A percentile compares a stretch with the other conserved stretches of the same genome.
Conservation (phyloP, 2,113 vertebrate species). For the Mormyrus iriodes region DNA sequence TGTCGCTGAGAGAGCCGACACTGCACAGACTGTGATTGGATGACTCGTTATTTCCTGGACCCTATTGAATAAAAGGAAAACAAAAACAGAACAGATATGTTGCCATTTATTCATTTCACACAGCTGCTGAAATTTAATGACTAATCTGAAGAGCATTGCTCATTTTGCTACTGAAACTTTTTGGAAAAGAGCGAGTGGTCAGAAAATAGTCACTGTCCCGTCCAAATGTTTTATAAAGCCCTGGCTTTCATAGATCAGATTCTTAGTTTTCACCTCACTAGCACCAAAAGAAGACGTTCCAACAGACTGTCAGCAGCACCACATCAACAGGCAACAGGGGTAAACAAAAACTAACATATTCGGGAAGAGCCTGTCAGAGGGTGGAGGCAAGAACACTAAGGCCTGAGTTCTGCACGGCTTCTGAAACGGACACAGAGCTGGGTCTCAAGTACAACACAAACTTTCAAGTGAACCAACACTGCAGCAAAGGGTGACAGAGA, state of each 20-base stretch:
- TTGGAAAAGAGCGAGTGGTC: background rate
- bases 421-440: background rate
- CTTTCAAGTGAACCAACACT: background rate
- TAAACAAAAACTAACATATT: background rate
- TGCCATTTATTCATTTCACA: background rate
- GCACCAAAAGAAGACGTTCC: background rate
- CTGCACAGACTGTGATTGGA: slow-evolving; percentile 95
- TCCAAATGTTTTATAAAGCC: background rate
- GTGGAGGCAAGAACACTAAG: background rate
- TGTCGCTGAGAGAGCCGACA: slow-evolving; percentile 88
- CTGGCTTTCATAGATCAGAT: background rate
- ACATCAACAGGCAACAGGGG: background rate
- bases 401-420: background rate
- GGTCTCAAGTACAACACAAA: background rate
- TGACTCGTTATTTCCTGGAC: slow-evolving; percentile 84
- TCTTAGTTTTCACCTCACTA: background rate
- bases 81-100: background rate
- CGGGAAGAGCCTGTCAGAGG: background rate
- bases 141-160: background rate
- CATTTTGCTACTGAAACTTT: background rate
- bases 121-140: background rate
- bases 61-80: slow-evolving; percentile 53
- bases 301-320: background rate
- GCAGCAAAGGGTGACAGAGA: background rate
- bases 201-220: background rate